phyloP scores from a whole-genome alignment of 2,888 invertebrate genomes.

The Capitulum mitella region DNA sequence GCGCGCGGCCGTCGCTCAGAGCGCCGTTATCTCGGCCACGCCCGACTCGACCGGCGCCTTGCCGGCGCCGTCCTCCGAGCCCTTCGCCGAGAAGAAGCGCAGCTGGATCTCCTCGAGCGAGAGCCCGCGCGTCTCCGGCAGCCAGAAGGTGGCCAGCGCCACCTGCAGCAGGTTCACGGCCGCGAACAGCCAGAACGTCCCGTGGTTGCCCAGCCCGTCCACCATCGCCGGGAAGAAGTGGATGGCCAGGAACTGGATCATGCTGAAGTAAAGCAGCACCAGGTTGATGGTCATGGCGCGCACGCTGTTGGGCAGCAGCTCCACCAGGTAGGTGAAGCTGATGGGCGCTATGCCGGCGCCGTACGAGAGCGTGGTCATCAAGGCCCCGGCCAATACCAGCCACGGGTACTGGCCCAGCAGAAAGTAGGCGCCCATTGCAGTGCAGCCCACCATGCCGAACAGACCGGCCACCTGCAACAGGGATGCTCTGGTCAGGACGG shows the following conservation, averaged over 20 bases:
- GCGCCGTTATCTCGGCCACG: no score
- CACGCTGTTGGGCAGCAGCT: neutral
- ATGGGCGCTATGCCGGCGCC: neutral
- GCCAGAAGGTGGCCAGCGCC: neutral
- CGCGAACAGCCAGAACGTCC: neutral
- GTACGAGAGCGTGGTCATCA: neutral
- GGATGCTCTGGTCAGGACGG: no score
- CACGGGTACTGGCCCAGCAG: neutral
- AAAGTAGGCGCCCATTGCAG: neutral
- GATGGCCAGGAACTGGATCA: neutral
- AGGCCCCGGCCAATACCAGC: neutral
- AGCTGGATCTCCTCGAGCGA: neutral
- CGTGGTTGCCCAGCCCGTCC: neutral
- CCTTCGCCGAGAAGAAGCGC: neutral
- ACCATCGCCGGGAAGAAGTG: constrained; percentile 4
- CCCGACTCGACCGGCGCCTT: neutral
- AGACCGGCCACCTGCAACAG: neutral
- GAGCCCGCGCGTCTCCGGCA: neutral
- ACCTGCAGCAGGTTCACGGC: constrained; percentile 1
- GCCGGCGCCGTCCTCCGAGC: neutral
- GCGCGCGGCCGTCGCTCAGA: no score
- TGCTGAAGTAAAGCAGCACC: constrained; percentile 21
- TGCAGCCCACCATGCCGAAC: neutral
- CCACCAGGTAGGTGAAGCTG: constrained; percentile 12
- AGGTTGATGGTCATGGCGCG: neutral